Evolutionary conservation across 2,888 invertebrate species (phyloP).

Genomic region (Dascillus cervinus): DNA sequence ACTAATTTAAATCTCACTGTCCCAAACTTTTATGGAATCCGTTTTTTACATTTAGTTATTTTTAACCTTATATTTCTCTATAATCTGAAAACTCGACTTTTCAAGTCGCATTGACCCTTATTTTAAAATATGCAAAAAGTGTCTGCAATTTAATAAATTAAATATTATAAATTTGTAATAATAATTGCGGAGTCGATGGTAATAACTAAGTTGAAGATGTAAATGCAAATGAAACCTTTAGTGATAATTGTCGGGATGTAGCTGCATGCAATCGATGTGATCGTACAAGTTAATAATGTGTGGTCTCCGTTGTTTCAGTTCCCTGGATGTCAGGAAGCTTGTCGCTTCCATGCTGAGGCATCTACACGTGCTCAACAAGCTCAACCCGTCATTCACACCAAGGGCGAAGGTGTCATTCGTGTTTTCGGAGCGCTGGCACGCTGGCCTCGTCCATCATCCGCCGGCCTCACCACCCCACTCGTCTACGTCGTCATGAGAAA

Average conservation of each 20-base stretch:
- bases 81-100: too few relatives aligned
- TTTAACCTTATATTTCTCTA: too few relatives aligned
- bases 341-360: conserved; percentile 59
- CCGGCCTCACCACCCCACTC: conserved; percentile 48
- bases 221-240: conserved; percentile 31
- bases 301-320: conserved; percentile 47
- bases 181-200: too few relatives aligned
- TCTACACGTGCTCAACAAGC: conserved; percentile 53
- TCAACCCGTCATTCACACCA: conserved; percentile 62
- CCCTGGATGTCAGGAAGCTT: conserved; percentile 64
- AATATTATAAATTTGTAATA: too few relatives aligned
- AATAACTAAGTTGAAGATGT: too few relatives aligned
- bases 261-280: conserved; percentile 3
- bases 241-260: conserved; percentile 26
- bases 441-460: conserved; percentile 57
- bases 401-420: conserved; percentile 60
- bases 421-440: conserved; percentile 56
- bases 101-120: too few relatives aligned
- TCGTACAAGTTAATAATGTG: conserved; percentile 5
- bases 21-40: too few relatives aligned
- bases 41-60: too few relatives aligned
- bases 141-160: too few relatives aligned
- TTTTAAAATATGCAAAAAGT: too few relatives aligned
- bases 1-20: too few relatives aligned
- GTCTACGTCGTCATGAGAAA: conserved; percentile 66